Conservation (phyloP, 2,113 vertebrate species). For the Chionomys nivalis region DNA sequence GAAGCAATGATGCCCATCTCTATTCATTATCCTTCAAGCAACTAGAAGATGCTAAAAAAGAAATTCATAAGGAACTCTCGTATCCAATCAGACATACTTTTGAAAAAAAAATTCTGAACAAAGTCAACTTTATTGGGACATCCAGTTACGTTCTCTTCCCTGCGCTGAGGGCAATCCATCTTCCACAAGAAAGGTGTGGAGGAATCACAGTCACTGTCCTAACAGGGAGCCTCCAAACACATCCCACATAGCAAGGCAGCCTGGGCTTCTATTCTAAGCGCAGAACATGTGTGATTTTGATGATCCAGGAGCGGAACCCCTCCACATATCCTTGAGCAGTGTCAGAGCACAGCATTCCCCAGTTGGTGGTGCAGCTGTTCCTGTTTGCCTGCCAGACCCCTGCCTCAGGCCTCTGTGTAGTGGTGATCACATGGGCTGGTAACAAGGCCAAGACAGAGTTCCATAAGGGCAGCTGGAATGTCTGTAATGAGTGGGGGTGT, state of each 20-base stretch:
- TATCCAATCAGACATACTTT: too few relatives aligned
- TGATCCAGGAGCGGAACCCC: background rate
- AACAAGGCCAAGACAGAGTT: background rate
- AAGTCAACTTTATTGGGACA: background rate
- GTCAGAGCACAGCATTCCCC: background rate
- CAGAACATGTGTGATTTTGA: rapidly evolving
- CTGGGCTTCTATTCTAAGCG: background rate
- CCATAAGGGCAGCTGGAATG: background rate
- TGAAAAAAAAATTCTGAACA: background rate
- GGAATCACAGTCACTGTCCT: background rate
- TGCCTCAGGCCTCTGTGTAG: background rate
- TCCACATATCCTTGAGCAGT: rapidly evolving
- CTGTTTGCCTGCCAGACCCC: background rate
- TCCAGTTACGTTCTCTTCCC: background rate
- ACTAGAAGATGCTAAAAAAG: background rate
- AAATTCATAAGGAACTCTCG: background rate
- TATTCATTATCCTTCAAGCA: background rate
- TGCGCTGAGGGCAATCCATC: background rate
- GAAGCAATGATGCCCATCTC: background rate
- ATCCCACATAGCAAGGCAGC: background rate
- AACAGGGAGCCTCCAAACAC: background rate
- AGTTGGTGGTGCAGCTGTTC: background rate
- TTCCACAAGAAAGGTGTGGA: background rate
- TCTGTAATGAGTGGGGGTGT: background rate
- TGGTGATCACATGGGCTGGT: too few relatives aligned